Evolutionary conservation across 2,888 invertebrate genomes (phyloP), one percentile per base, ranked within the genome.

Genomic region (Stenodema calcarata): DNA sequence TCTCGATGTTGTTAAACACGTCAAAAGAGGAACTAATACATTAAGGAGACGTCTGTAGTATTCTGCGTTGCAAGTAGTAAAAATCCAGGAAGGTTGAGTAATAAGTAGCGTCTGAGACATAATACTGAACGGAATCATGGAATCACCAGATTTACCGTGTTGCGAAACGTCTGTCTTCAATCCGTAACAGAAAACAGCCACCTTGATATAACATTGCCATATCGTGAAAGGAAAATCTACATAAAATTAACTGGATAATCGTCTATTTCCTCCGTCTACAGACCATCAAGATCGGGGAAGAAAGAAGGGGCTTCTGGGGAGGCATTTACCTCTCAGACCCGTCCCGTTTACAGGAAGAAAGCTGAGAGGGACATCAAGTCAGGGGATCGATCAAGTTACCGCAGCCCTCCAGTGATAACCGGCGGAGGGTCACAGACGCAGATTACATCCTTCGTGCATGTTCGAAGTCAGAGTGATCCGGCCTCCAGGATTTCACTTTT

Each of bases 361-460:
- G 73, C 41, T 16, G 73, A 16, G 30, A 35, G 73, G 41, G 73
- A 73, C 35, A 73, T 73, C 73, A 73, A 73, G 73, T 73, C 73
- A 35, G 41, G 14, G 62, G 73, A 73, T 73, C 73, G 73, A 73
- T 73, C 73, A 73, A 35, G 73, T 73, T 73, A 73, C 73, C 73
- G 41, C 73, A 73, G 41, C 35, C 35, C 7, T 14, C 18, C 73
- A 41, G 30, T 41, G 73, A 73, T 73, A 73, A 73, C 73, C 35
- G 73, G 73, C 41, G 73, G 30, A 35, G 73, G 73, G 73, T 30
- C 41, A 30, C 30, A 30, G 35, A 35, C 73, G 41, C 35, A 73
- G 73, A 73, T 73, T 73, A 73, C 41, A 73, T 41, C 73, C 73
- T n/a, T 73, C 73, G 35, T 73, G 73, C 73, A 30, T 41, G 35